phyloP scores from a whole-genome alignment of 2,113 vertebrate genomes.

The Austrofundulus limnaeus region DNA sequence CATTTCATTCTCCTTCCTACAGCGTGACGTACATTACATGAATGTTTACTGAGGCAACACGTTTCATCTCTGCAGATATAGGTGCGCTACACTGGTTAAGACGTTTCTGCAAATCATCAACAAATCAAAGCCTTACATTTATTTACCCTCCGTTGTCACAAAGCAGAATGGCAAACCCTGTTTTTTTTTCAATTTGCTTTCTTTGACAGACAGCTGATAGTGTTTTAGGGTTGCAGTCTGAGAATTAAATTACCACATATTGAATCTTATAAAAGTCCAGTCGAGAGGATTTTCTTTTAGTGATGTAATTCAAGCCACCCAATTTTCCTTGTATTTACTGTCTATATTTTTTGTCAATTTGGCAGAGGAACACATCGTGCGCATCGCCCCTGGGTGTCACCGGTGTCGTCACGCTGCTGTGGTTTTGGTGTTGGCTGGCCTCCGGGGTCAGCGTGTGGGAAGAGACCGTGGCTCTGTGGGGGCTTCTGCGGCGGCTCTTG shows the following conservation, averaged over 20 bases:
- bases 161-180: constrained; percentile 53
- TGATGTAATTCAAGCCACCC: constrained; percentile 78
- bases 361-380: constrained; percentile 71
- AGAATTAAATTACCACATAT: constrained; percentile 78
- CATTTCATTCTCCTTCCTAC: constrained; percentile 20
- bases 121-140: constrained; percentile 62
- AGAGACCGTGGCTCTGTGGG: constrained; percentile 74
- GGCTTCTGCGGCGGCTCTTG: constrained; percentile 68
- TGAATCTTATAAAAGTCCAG: constrained; percentile 77
- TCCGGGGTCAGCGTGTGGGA: constrained; percentile 81
- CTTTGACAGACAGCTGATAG: constrained; percentile 67
- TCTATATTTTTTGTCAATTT: constrained; percentile 82
- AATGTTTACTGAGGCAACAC: constrained; percentile 52
- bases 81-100: constrained; percentile 9
- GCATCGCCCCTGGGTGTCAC: constrained; percentile 74
- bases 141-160: constrained; percentile 43
- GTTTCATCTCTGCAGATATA: constrained; percentile 37
- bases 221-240: constrained; percentile 60
- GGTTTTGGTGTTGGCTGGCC: constrained; percentile 77
- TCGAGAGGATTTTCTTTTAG: constrained; percentile 73
- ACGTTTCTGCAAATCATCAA: constrained; percentile 43
- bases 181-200: constrained; percentile 59
- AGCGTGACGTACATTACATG: constrained; percentile 30
- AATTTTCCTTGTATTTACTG: constrained; percentile 82
- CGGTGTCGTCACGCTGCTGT: constrained; percentile 73